Base-by-base conservation (phyloP, 30 jellyfish, hydroid and myxozoan genomes). In the Turritopsis rubra region DNA sequence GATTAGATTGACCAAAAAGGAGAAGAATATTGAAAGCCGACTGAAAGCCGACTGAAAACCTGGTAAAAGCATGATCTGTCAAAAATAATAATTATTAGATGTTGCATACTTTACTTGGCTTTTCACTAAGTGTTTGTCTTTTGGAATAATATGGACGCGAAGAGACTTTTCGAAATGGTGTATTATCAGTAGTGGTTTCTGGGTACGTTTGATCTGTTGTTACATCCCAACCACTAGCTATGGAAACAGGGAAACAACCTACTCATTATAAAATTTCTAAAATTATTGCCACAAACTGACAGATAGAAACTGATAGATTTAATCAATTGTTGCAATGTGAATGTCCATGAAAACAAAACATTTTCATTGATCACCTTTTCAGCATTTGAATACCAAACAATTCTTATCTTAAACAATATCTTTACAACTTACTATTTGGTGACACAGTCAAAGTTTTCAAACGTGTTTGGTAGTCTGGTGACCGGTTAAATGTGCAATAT, bases 371-470 rank as follows among this genome's bases (percentile, higher is more conserved):
- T n/a, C n/a, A n/a, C n/a, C n/a, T n/a, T n/a, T n/a, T n/a, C n/a
- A n/a, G n/a, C n/a, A n/a, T n/a, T n/a, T n/a, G n/a, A n/a, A n/a
- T n/a, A n/a, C n/a, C n/a, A n/a, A n/a, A n/a, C n/a, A n/a, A n/a
- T n/a, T n/a, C n/a, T n/a, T n/a, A n/a, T n/a, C n/a, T n/a, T n/a
- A n/a, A n/a, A n/a, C n/a, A n/a, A n/a, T n/a, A n/a, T n/a, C n/a
- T n/a, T n/a, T n/a, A n/a, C n/a, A n/a, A n/a, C 30, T n/a, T 68
- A 68, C 28, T 19, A n/a, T 19, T 68, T 7, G 77, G 77, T 68
- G 77, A 68, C 31, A 68, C 77, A 68, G 77, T 68, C 77, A 68
- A 68, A 9, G 77, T 68, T 68, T 68, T 68, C 30, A 68, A 68
- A 9, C 77, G 28, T 68, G 77, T 68, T 9, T 68, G 28, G 30